These are phyloP conservation scores for Drosophila phalerata DNA, from an alignment of 2,888 invertebrate species.

Conservation along the genomic window DNA sequence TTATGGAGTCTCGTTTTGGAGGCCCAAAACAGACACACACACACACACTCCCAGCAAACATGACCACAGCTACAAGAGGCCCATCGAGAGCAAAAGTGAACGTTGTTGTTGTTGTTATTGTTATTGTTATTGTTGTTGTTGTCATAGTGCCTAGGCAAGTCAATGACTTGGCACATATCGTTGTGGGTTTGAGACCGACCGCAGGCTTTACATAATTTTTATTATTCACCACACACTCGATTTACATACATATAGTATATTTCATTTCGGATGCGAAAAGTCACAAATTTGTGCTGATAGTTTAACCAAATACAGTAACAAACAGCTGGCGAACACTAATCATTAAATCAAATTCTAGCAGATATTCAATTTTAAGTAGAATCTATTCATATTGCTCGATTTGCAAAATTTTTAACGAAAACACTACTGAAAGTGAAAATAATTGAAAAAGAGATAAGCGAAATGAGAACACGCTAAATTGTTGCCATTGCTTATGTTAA, in stretches of 20 bases:
- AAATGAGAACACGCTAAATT: not conserved
- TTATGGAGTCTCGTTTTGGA: conserved; percentile 29
- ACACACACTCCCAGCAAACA: not conserved
- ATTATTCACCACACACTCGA: conserved; percentile 20
- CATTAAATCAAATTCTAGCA: conserved; percentile 17
- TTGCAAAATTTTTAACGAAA: conserved; percentile 3
- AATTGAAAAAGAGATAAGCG: conserved; percentile 3
- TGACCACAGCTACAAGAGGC: conserved; percentile 11
- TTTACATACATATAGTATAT: conserved; percentile 17
- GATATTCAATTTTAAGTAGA: conserved; percentile 10
- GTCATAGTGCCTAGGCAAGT: conserved; percentile 43
- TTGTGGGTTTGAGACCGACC: conserved; percentile 30
- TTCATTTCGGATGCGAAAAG: conserved; percentile 40
- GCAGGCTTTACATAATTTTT: conserved; percentile 52
- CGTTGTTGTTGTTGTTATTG: too few relatives aligned
- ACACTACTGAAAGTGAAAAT: conserved; percentile 19
- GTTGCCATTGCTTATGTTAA: conserved; percentile 1
- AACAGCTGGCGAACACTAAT: conserved; percentile 35
- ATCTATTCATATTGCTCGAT: conserved; percentile 1
- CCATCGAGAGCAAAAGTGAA: conserved; percentile 48
- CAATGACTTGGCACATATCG: conserved; percentile 65
- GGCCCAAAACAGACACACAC: conserved; percentile 5
- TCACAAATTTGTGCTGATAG: conserved; percentile 63
- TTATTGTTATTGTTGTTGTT: too few relatives aligned
- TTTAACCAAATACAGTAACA: conserved; percentile 41